A percentile compares a stretch with the other conserved stretches of the same genome.
phyloP scores from a whole-genome alignment of 2,113 vertebrate genomes.

The Percopsis transmontana region DNA sequence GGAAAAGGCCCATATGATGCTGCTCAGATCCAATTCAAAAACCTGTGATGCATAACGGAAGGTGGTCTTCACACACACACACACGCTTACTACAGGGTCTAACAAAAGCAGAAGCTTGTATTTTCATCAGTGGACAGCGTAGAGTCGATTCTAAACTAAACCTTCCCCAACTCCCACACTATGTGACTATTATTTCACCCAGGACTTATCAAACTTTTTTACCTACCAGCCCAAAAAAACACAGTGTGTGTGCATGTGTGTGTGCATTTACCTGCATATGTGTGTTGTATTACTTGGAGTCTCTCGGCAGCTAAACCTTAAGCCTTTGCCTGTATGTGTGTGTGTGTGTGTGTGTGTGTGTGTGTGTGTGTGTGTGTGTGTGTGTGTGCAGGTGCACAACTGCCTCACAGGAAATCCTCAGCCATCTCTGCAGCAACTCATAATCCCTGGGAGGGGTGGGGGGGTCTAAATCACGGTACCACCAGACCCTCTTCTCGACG shows the following conservation, averaged over 20 bases:
- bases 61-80: background rate
- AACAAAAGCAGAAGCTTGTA: too few relatives aligned
- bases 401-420: background rate
- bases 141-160: too few relatives aligned
- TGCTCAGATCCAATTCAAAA: constrained; percentile 1
- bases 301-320: background rate
- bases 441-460: constrained; percentile 28
- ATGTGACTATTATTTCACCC: too few relatives aligned
- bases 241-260: constrained; percentile 1
- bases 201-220: too few relatives aligned
- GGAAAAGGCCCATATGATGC: background rate
- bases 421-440: background rate
- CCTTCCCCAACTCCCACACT: too few relatives aligned
- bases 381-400: background rate
- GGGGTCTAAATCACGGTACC: constrained; percentile 4
- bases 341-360: constrained; percentile 9
- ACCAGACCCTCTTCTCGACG: constrained; percentile 20
- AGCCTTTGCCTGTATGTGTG: background rate
- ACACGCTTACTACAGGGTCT: too few relatives aligned
- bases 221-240: background rate
- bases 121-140: too few relatives aligned
- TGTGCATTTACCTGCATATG: background rate
- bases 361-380: constrained; percentile 8
- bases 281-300: background rate
- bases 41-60: background rate